Conservation (phyloP, 2,113 vertebrate genomes). For the Chloebia gouldiae region DNA sequence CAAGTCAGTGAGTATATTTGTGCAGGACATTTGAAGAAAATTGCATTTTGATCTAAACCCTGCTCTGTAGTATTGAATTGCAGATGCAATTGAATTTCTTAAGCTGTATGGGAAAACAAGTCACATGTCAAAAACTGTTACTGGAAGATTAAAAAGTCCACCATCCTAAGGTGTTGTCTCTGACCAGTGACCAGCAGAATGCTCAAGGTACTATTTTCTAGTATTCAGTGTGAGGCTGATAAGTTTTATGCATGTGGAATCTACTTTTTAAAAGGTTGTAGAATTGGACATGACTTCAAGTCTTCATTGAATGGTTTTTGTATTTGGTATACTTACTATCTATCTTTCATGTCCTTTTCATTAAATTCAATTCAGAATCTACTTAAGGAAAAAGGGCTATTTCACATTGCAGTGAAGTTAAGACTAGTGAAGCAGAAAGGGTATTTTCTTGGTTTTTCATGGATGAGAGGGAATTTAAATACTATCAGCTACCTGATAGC, state of each 20-base stretch:
- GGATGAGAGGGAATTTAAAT: not conserved
- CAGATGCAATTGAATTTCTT: not conserved
- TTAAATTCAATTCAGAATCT: not conserved
- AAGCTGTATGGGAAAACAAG: not conserved
- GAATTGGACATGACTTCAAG: not conserved
- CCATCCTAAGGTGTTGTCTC: rapidly evolving
- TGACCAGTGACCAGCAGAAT: not conserved
- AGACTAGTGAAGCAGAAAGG: not conserved
- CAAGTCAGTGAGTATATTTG: constrained; percentile 13
- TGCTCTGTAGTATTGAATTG: constrained; percentile 41
- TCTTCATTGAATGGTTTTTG: not conserved
- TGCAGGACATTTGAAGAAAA: not conserved
- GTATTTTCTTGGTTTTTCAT: not conserved
- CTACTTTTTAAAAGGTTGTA: not conserved
- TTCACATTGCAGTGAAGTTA: not conserved
- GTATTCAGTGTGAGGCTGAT: not conserved
- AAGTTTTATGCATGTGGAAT: not conserved
- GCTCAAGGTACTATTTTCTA: not conserved
- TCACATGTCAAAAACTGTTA: not conserved
- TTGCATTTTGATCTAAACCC: constrained; percentile 17
- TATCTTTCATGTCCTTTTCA: not conserved
- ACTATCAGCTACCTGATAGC: not conserved
- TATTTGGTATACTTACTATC: not conserved
- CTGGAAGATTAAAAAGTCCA: not conserved
- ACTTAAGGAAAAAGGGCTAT: not conserved